Conservation (phyloP, 1,140 invertebrate species). For the Acromyrmex charruanus region DNA sequence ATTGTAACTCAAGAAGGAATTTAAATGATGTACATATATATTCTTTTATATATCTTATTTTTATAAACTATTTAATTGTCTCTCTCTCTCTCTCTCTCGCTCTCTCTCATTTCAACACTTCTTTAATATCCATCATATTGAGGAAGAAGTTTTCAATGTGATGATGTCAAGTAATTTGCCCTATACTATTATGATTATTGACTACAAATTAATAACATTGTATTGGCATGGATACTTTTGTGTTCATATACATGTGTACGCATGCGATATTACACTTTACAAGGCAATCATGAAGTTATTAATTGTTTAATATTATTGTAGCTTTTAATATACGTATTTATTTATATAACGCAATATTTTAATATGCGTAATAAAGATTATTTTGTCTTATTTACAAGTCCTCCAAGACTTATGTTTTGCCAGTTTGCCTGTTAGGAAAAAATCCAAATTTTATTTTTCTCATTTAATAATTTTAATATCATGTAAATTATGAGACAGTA, state of each 20-base stretch:
- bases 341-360: neutral
- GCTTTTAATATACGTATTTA: neutral
- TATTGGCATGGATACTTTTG: neutral
- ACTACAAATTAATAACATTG: constrained; percentile 13
- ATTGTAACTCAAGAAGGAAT: constrained; percentile 18
- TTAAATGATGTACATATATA: constrained; percentile 11
- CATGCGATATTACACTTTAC: constrained; percentile 28
- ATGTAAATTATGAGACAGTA: neutral
- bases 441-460: constrained; percentile 31
- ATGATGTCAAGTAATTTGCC: neutral
- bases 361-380: constrained; percentile 28
- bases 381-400: constrained; percentile 76
- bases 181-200: neutral
- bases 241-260: neutral
- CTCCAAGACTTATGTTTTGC: constrained; percentile 83
- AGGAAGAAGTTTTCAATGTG: constrained; percentile 20
- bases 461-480: neutral
- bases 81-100: neutral
- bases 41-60: neutral
- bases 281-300: constrained; percentile 49
- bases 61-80: constrained; percentile 3
- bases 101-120: neutral
- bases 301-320: constrained; percentile 20
- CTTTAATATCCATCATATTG: neutral
- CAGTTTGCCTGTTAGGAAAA: constrained; percentile 83